A percentile compares a stretch with the other conserved stretches of the same genome.
These are phyloP conservation scores for Eilema sororculum DNA, from an alignment of 2,888 invertebrate genomes.

Conservation along the genomic window DNA sequence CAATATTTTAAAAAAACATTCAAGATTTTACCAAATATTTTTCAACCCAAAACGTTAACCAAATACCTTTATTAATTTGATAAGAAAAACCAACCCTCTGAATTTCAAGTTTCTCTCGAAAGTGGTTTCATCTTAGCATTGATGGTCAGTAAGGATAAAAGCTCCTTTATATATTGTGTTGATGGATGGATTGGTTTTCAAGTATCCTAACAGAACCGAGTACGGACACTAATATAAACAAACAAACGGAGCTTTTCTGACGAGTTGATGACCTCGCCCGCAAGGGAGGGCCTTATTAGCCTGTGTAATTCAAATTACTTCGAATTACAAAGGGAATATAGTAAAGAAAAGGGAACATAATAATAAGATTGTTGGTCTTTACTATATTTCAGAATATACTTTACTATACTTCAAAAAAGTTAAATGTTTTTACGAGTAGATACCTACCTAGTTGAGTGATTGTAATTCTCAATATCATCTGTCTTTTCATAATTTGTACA, in stretches of 20 bases:
- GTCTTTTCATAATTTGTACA: too few relatives aligned
- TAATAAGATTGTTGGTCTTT: constrained; percentile 8
- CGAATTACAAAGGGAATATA: constrained; percentile 25
- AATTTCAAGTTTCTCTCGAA: neutral
- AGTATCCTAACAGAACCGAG: neutral
- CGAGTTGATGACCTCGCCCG: constrained; percentile 27
- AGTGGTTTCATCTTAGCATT: neutral
- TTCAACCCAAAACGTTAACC: neutral
- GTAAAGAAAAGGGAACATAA: constrained; percentile 2
- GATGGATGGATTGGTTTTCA: neutral
- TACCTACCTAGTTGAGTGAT: neutral
- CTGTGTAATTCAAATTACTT: constrained; percentile 31
- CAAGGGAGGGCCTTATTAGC: constrained; percentile 32
- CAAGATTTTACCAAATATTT: neutral
- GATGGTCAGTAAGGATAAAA: neutral
- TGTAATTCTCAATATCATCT: neutral
- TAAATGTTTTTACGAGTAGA: neutral
- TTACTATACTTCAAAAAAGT: neutral
- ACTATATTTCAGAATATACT: neutral
- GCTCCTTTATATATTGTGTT: constrained; percentile 1
- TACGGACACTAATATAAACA: constrained; percentile 32
- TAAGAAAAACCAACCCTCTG: neutral
- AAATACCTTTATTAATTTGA: neutral
- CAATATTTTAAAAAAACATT: neutral
- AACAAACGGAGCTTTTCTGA: constrained; percentile 30